Conservation (phyloP, 1,140 invertebrate genomes). For the Drosophila novamexicana region DNA sequence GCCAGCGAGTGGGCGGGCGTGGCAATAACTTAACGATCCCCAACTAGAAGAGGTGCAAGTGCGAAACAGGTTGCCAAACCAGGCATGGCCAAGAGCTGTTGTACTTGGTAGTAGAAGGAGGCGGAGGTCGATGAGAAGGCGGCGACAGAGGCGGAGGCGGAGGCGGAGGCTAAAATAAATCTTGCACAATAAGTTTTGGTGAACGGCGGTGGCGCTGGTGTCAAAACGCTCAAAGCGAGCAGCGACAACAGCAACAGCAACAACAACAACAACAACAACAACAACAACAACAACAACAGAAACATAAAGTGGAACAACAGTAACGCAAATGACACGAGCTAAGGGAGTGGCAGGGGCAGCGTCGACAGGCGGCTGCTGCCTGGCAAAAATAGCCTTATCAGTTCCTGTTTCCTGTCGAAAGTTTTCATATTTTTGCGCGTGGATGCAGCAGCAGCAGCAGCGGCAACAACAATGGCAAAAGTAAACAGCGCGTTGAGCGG, state of each 20-base stretch:
- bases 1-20: conserved; percentile 32
- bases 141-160: background rate
- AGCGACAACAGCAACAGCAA: conserved; percentile 8
- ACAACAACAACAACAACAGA: conserved; percentile 22
- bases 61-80: conserved; percentile 32
- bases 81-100: conserved; percentile 5
- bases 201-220: conserved; percentile 28
- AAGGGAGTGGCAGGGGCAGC: conserved; percentile 15
- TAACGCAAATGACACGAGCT: conserved; percentile 73
- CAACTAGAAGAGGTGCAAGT: conserved; percentile 45
- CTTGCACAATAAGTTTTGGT: conserved; percentile 69
- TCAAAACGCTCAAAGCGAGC: conserved; percentile 67
- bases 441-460: conserved; percentile 49
- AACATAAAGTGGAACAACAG: conserved; percentile 37
- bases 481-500: conserved; percentile 48
- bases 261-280: conserved; percentile 11
- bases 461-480: conserved; percentile 54
- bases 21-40: conserved; percentile 74
- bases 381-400: conserved; percentile 83
- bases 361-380: conserved; percentile 60
- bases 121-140: background rate
- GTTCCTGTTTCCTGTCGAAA: conserved; percentile 84
- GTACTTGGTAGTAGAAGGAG: background rate
- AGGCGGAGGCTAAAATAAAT: conserved; percentile 60
- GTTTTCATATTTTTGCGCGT: conserved; percentile 82